phyloP scores from a whole-genome alignment of 1,140 invertebrate species.

The Frieseomelitta varia region DNA sequence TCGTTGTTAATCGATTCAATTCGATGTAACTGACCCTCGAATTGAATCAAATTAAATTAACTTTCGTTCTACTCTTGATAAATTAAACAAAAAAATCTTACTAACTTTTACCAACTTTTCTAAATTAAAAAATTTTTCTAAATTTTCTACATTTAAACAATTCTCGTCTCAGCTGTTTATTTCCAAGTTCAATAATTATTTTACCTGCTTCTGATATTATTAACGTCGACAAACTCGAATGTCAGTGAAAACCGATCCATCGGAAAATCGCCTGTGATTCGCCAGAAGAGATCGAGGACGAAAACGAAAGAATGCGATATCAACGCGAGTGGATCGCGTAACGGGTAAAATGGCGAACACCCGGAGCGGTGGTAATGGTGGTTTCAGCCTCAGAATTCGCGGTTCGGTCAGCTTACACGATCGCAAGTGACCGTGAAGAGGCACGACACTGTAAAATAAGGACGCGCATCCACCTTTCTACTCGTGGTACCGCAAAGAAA shows the following conservation, averaged over 20 bases:
- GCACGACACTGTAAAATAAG: constrained; percentile 70
- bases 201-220: too few relatives aligned
- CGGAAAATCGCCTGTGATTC: too few relatives aligned
- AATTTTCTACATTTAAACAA: too few relatives aligned
- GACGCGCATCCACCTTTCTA: constrained; percentile 69
- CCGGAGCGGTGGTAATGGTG: neutral
- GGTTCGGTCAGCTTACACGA: constrained; percentile 60
- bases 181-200: too few relatives aligned
- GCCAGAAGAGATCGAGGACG: neutral
- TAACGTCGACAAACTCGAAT: neutral
- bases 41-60: neutral
- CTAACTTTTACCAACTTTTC: too few relatives aligned
- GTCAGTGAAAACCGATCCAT: neutral
- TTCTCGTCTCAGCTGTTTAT: too few relatives aligned
- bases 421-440: constrained; percentile 69
- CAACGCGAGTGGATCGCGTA: neutral
- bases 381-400: constrained; percentile 51
- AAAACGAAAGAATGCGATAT: neutral
- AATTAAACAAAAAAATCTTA: too few relatives aligned
- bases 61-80: too few relatives aligned
- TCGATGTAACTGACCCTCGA: too few relatives aligned
- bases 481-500: constrained; percentile 68
- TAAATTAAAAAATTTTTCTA: too few relatives aligned
- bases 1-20: too few relatives aligned
- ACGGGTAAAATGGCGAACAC: constrained; percentile 16